Evolutionary conservation across 2,797 vertebrate genomes (phyloP).

Genomic region (Euthynnus affinis): DNA sequence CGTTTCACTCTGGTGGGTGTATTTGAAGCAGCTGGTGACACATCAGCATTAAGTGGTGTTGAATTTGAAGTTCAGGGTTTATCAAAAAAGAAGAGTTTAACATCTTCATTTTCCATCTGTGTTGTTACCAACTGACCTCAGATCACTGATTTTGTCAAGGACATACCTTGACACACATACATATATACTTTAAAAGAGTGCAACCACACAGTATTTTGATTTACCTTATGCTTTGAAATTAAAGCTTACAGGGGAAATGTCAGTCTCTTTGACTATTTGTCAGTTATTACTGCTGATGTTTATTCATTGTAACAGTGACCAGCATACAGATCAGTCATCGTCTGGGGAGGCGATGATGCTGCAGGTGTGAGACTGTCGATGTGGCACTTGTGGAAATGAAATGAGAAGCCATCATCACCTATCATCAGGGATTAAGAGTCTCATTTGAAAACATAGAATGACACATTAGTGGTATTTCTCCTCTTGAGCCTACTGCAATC

Average conservation of each 20-base stretch:
- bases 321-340: conserved; percentile 41
- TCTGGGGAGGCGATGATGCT: conserved; percentile 41
- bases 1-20: conserved; percentile 2
- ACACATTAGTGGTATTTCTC: conserved; percentile 33
- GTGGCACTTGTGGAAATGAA: conserved; percentile 43
- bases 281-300: conserved; percentile 62
- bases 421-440: conserved; percentile 45
- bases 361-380: conserved; percentile 54
- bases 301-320: conserved; percentile 32
- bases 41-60: conserved; percentile 13
- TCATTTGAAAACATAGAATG: conserved; percentile 49
- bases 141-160: conserved; percentile 38
- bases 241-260: conserved; percentile 10
- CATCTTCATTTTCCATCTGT: conserved; percentile 8
- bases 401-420: conserved; percentile 48
- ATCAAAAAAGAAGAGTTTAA: conserved; percentile 17
- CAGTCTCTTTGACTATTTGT: conserved; percentile 49
- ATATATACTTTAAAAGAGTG: conserved; percentile 17
- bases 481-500: conserved; percentile 16
- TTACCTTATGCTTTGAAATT: conserved; percentile 46
- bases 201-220: conserved; percentile 36
- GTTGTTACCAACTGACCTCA: conserved; percentile 47
- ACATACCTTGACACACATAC: background rate
- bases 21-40: conserved; percentile 19
- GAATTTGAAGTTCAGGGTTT: conserved; percentile 12